Evolutionary conservation across 2,113 vertebrate genomes (phyloP).

Genomic region (Mandrillus leucophaeus): DNA sequence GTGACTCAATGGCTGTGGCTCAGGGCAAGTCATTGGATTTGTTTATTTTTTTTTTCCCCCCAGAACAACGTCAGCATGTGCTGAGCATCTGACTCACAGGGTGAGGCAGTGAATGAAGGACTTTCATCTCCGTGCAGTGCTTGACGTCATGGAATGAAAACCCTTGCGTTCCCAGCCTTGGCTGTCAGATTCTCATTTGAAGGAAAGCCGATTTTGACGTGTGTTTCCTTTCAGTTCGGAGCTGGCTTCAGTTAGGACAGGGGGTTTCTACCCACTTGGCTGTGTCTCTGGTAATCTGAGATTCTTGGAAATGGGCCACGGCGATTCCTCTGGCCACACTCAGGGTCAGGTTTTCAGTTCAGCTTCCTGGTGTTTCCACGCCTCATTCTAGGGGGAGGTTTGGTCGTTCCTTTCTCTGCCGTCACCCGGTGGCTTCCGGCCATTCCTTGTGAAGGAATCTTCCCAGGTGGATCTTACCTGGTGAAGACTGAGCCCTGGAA

Average conservation of each 20-base stretch:
- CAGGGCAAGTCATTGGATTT: not conserved
- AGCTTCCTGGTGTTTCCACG: not conserved
- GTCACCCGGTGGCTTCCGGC: not conserved
- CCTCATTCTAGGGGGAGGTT: not conserved
- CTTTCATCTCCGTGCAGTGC: accelerated
- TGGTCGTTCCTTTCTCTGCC: not conserved
- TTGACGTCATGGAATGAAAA: not conserved
- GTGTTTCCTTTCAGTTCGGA: accelerated
- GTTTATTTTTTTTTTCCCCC: no score
- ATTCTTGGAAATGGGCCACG: not conserved
- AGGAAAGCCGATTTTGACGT: not conserved
- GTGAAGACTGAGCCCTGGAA: no score
- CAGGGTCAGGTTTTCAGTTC: not conserved
- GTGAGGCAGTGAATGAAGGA: not conserved
- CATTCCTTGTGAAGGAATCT: not conserved
- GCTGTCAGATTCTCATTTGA: not conserved
- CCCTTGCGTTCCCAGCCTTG: not conserved
- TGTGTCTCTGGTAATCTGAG: not conserved
- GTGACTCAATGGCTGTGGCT: not conserved
- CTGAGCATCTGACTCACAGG: not conserved
- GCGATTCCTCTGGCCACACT: not conserved
- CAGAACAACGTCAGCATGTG: not conserved
- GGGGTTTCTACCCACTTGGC: not conserved
- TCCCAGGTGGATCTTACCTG: not conserved
- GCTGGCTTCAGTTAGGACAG: not conserved